A percentile compares a stretch with the other conserved stretches of the same genome.
These are phyloP conservation scores for Villa cingulata DNA, from an alignment of 2,888 invertebrate species.

Conservation along the genomic window DNA sequence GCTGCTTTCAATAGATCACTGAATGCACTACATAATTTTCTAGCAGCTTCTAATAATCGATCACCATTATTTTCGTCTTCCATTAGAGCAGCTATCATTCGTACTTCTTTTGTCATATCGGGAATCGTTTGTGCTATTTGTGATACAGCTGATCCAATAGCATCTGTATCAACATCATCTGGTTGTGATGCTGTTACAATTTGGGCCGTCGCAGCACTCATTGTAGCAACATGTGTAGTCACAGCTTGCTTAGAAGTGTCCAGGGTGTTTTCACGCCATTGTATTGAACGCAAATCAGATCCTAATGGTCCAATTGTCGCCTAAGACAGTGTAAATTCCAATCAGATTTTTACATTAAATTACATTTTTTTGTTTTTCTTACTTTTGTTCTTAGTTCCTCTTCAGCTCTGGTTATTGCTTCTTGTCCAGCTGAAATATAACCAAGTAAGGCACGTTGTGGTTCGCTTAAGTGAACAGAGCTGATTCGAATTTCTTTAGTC, in stretches of 20 bases:
- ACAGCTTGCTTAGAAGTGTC: slow-evolving; percentile 94
- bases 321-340: slow-evolving; percentile 15
- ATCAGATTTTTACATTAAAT: background rate
- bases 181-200: slow-evolving; percentile 82
- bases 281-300: slow-evolving; percentile 69
- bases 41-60: slow-evolving; percentile 78
- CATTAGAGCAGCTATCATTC: slow-evolving; percentile 84
- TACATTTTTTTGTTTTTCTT: slow-evolving; percentile 5
- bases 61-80: slow-evolving; percentile 76
- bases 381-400: slow-evolving; percentile 50
- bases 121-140: slow-evolving; percentile 94
- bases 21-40: slow-evolving; percentile 84
- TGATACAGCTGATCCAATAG: slow-evolving; percentile 92
- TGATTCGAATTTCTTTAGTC: slow-evolving; percentile 49
- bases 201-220: slow-evolving; percentile 98
- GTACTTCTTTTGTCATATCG: slow-evolving; percentile 74
- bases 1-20: slow-evolving; percentile 89
- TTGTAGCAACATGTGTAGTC: slow-evolving; percentile 92
- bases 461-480: slow-evolving; percentile 66
- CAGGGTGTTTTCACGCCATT: slow-evolving; percentile 88
- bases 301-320: slow-evolving; percentile 58
- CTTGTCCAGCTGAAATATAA: slow-evolving; percentile 79
- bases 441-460: slow-evolving; percentile 86
- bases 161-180: slow-evolving; percentile 88
- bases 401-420: slow-evolving; percentile 76